A percentile compares a stretch with the other conserved stretches of the same genome.
These are phyloP conservation scores for Periophthalmus modestus DNA, from an alignment of 2,113 vertebrate genomes.

Conservation along the genomic window DNA sequence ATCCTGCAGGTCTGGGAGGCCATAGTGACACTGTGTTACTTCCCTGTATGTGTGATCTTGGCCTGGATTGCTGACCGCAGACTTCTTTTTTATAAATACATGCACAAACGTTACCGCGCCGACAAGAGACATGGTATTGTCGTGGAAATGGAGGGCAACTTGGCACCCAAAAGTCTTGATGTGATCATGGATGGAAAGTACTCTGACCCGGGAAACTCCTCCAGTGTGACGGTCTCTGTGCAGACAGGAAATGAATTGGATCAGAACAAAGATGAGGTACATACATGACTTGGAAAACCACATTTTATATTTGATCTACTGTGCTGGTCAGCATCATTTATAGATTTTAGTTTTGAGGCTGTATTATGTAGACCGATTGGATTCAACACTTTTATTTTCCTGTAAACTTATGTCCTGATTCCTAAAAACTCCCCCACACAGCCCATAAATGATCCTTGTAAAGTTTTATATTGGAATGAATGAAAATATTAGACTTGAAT, in stretches of 20 bases:
- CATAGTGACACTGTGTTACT: slow-evolving; percentile 88
- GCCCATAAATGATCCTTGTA: slow-evolving; percentile 1
- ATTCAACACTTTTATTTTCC: no score
- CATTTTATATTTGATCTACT: not conserved
- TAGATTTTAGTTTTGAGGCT: not conserved
- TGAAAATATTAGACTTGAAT: not conserved
- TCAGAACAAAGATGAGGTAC: slow-evolving; percentile 85
- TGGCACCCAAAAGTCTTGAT: slow-evolving; percentile 81
- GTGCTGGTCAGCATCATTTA: not conserved
- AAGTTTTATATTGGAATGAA: slow-evolving; percentile 8
- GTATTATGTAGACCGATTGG: not conserved
- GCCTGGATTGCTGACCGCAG: slow-evolving; percentile 95
- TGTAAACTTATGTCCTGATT: no score
- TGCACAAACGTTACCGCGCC: slow-evolving; percentile 89
- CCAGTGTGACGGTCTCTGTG: slow-evolving; percentile 58
- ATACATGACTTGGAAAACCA: slow-evolving; percentile 8
- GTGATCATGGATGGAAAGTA: slow-evolving; percentile 80
- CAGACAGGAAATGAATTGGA: slow-evolving; percentile 84
- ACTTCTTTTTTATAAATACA: slow-evolving; percentile 92
- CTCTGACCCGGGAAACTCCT: slow-evolving; percentile 64
- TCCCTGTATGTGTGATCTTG: slow-evolving; percentile 89
- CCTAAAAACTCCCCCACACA: no score
- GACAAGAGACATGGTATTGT: slow-evolving; percentile 91
- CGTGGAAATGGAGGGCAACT: slow-evolving; percentile 89
- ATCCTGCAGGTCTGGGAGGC: slow-evolving; percentile 87